Conservation (phyloP, 2,888 invertebrate species). For the Morpho achilles region DNA sequence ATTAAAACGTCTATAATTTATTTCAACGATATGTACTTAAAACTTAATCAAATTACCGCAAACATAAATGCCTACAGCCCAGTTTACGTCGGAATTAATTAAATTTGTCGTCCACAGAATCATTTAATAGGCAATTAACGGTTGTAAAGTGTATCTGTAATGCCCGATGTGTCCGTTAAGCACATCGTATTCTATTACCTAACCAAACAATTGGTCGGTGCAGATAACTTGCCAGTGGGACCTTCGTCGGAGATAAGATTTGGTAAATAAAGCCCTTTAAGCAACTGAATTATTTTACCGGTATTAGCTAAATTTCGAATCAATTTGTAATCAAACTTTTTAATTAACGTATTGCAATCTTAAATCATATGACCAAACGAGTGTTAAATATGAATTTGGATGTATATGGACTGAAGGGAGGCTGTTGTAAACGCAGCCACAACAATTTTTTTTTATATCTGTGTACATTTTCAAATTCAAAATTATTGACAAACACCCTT, state of each 20-base stretch:
- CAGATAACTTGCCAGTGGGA: slow-evolving; percentile 57
- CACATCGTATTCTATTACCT: slow-evolving; percentile 53
- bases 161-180: slow-evolving; percentile 38
- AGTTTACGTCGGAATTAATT: slow-evolving; percentile 52
- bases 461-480: too few species aligned
- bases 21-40: neutral
- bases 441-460: too few species aligned
- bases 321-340: too few species aligned
- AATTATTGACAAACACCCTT: too few species aligned
- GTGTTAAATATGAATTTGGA: too few species aligned
- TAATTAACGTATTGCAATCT: too few species aligned
- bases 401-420: too few species aligned
- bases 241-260: slow-evolving; percentile 30
- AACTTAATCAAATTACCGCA: slow-evolving; percentile 11
- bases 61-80: slow-evolving; percentile 2
- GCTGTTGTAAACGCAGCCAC: too few species aligned
- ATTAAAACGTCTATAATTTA: too few species aligned
- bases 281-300: slow-evolving; percentile 6
- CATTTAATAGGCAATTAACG: slow-evolving; percentile 62
- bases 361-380: too few species aligned
- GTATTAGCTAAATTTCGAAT: neutral
- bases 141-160: slow-evolving; percentile 49
- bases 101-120: slow-evolving; percentile 46
- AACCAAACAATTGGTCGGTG: slow-evolving; percentile 65
- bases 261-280: slow-evolving; percentile 8